Evolutionary conservation across 2,888 invertebrate genomes (phyloP).

Genomic region (Iphiclides podalirius): DNA sequence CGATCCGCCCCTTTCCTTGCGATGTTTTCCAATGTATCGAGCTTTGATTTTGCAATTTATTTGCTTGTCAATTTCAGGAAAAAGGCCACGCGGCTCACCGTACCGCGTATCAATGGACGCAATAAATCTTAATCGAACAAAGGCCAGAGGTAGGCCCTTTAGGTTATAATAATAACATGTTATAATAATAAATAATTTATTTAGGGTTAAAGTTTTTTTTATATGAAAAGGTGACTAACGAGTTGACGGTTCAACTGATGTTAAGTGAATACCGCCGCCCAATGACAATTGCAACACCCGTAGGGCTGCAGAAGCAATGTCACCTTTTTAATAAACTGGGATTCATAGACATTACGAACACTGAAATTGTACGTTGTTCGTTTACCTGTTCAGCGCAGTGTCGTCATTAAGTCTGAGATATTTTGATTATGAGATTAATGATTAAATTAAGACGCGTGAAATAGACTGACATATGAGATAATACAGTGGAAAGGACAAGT

Average conservation of each 20-base stretch:
- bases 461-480: constrained; percentile 59
- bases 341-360: too few species aligned
- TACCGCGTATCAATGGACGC: constrained; percentile 27
- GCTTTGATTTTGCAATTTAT: constrained; percentile 74
- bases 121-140: constrained; percentile 47
- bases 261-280: too few species aligned
- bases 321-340: too few species aligned
- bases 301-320: too few species aligned
- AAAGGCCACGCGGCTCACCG: constrained; percentile 61
- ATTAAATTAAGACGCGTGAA: constrained; percentile 31
- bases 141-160: constrained; percentile 25
- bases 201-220: too few species aligned
- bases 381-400: too few species aligned
- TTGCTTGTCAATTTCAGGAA: constrained; percentile 76
- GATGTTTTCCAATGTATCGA: constrained; percentile 61
- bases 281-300: too few species aligned
- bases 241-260: too few species aligned
- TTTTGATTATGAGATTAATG: constrained; percentile 1
- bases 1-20: constrained; percentile 50
- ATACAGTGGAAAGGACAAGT: constrained; percentile 63
- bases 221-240: too few species aligned
- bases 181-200: too few species aligned
- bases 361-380: too few species aligned
- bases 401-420: too few species aligned
- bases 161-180: constrained; percentile 34